phyloP scores from a whole-genome alignment of 2,888 invertebrate genomes.

The Ischnus inquisitorius region DNA sequence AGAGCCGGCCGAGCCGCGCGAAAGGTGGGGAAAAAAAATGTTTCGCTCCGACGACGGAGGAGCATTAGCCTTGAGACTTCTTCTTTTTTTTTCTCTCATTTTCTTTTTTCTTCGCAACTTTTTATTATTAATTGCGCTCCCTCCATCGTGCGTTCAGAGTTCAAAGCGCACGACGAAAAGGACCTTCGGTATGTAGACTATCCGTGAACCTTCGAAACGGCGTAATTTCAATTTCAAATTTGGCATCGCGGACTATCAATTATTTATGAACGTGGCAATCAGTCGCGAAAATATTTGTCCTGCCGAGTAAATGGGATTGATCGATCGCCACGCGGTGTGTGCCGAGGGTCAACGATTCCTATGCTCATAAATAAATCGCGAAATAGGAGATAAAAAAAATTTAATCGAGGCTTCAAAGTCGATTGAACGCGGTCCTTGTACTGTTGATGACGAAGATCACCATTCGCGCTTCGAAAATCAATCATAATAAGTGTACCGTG shows the following conservation, averaged over 20 bases:
- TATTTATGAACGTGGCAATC: conserved; percentile 4
- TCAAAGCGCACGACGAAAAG: conserved; percentile 25
- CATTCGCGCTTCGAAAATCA: neutral
- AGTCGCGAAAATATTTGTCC: neutral
- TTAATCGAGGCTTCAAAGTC: neutral
- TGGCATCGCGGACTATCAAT: conserved; percentile 9
- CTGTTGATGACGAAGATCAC: neutral
- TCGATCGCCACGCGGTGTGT: neutral
- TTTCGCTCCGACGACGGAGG: conserved; percentile 61
- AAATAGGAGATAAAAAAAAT: neutral
- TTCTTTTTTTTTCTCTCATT: conserved; percentile 25
- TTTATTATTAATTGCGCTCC: neutral
- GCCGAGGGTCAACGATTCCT: conserved; percentile 4
- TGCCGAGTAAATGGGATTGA: neutral
- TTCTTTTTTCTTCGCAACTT: neutral
- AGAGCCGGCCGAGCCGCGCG: conserved; percentile 12
- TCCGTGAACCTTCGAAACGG: neutral
- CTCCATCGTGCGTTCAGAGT: conserved; percentile 21
- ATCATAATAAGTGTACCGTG: neutral
- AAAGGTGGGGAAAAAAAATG: conserved; percentile 7
- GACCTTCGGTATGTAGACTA: conserved; percentile 23
- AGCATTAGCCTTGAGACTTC: conserved; percentile 52
- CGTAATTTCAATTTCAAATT: conserved; percentile 22
- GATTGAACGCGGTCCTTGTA: neutral
- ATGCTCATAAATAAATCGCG: neutral